Base-by-base conservation (phyloP, 2,113 vertebrate genomes). In the Nannospalax galili region DNA sequence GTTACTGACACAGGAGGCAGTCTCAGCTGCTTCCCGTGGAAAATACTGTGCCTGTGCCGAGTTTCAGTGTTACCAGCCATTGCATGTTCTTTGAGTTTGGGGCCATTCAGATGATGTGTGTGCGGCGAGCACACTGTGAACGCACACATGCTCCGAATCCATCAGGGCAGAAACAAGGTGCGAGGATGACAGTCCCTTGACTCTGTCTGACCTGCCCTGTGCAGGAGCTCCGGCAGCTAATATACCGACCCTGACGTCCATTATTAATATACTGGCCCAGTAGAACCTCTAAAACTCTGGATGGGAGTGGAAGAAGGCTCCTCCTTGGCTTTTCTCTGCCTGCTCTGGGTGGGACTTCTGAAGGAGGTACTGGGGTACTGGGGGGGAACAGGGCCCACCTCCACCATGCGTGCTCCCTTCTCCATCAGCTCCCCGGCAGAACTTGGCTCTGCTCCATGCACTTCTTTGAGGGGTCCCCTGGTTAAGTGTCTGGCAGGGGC, bases 51-150 rank as follows among this genome's bases (percentile, higher is more conserved):
- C 16, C 15, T 1, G 6, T 52, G 0, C 20, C 2, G 28, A 17
- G 0, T 45, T 19, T 3, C 0, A 8, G 1, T 0, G 28, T 14
- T 6, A 9, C 9, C 45, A 0, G 48, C 20, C 26, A 1, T 0
- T 9, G 0, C 12, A 32, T 28, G 0, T 5, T 3, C 22, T 69
- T 20, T 10, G 7, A 26, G 40, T 37, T 30, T 19, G 2, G 14
- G 40, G 58, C 0, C 22, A 32, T 30, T 24, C 2, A 14, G 0
- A 12, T 10, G 26, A 14, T 3, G 3, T 32, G 10, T 11, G 2
- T 0, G 16, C 37, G 8, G 0, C 0, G 1, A 3, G 1, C 52
- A 0, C 0, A 1, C 10, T 4, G 0, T 11, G 1, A 0, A 0
- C 8, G 30, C 37, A 17, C 16, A 30, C 5, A 3, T 7, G 12